These are phyloP conservation scores for Osedax fenrisi DNA, from an alignment of 2,888 invertebrate genomes.

Conservation along the genomic window DNA sequence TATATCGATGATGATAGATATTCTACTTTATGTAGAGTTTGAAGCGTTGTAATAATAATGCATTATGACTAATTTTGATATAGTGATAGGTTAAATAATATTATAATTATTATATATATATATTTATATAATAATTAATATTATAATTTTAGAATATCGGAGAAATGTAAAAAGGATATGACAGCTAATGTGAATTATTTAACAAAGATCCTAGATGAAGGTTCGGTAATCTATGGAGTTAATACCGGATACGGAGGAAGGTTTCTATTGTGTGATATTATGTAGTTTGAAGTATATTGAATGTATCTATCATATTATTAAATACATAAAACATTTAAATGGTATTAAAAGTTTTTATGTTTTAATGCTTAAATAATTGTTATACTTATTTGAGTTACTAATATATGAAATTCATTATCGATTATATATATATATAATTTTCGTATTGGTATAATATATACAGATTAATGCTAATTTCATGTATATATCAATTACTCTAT, in stretches of 20 bases:
- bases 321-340: too few relatives aligned
- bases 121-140: too few relatives aligned
- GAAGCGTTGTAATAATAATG: too few relatives aligned
- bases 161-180: background rate
- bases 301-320: background rate
- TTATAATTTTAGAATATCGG: background rate
- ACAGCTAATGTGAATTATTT: slow-evolving; percentile 31
- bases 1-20: too few relatives aligned
- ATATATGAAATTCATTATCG: background rate
- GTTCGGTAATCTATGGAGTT: slow-evolving; percentile 36
- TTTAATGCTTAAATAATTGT: background rate
- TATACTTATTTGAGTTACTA: background rate
- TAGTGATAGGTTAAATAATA: too few relatives aligned
- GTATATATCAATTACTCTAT: too few relatives aligned
- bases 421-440: background rate
- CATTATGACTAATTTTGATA: too few relatives aligned
- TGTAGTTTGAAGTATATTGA: background rate
- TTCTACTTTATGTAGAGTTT: background rate
- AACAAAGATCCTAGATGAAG: slow-evolving; percentile 22
- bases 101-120: too few relatives aligned
- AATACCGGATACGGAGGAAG: slow-evolving; percentile 37
- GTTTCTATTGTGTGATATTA: background rate
- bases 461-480: too few relatives aligned
- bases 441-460: too few relatives aligned
- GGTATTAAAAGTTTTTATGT: too few relatives aligned